phyloP scores from a whole-genome alignment of 37 sponge, comb jelly and placozoan genomes.

The Bolinopsis microptera region DNA sequence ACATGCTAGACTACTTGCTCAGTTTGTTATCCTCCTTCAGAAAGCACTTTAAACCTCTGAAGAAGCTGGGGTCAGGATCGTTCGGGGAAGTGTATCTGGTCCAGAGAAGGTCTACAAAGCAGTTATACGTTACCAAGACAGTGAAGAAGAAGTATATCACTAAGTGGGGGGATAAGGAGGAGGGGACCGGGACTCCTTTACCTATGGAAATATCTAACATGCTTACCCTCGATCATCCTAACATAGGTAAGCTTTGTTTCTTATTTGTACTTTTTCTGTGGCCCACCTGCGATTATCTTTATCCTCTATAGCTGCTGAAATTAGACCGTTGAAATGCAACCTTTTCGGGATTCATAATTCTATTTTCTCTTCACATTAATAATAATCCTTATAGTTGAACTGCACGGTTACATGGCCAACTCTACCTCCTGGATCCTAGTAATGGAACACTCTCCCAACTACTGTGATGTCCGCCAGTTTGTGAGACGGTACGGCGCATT shows the following conservation, averaged over 20 bases:
- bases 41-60: conserved; percentile 83
- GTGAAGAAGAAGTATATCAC: conserved; percentile 91
- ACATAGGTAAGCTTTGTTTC: too few species aligned
- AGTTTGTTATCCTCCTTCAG: not conserved
- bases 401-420: conserved; percentile 36
- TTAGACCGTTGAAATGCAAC: too few species aligned
- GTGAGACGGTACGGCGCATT: not conserved
- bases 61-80: conserved; percentile 95
- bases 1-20: not conserved
- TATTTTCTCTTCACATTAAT: too few species aligned
- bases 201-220: conserved; percentile 34
- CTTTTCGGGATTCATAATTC: too few species aligned
- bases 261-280: not conserved
- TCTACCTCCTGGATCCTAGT: not conserved
- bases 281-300: too few species aligned
- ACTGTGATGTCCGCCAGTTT: conserved; percentile 27
- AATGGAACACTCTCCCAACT: conserved; percentile 34
- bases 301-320: too few species aligned
- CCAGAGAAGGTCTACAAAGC: conserved; percentile 74
- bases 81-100: conserved; percentile 95
- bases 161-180: not conserved
- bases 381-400: too few species aligned
- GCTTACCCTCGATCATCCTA: not conserved
- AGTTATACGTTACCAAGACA: conserved; percentile 90
- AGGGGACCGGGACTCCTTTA: not conserved